Base-by-base conservation (phyloP, 2,797 vertebrate species). In the Aldrovandia affinis region DNA sequence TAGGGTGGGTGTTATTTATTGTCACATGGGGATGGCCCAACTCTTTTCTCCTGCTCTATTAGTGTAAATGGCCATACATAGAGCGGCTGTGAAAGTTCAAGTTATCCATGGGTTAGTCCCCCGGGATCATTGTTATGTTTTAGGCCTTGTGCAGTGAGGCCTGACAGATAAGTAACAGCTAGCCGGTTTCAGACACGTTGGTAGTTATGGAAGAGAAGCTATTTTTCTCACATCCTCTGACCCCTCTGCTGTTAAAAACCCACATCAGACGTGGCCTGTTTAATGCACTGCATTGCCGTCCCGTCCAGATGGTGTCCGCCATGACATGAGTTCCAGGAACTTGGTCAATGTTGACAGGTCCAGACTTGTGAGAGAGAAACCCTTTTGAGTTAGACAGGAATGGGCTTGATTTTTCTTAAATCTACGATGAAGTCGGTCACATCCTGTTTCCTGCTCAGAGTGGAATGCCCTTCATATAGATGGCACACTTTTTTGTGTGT, bases 401-500 rank as follows among this genome's bases (percentile, higher is more conserved):
- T 52, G 22, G 50, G 8, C 44, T 52, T 82, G 78, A 52, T 52
- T 52, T 54, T 33, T 54, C 54, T 33, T 18, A n/a, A 42, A n/a
- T 39, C 39, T 63, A 30, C 63, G 7, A 36, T 44, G 81, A 52
- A 33, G 78, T 52, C 8, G 2, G 77, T 85, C 83, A 83, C 61
- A 68, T 85, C 83, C 83, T 83, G 70, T 70, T 88, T 89, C 86
- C 83, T 87, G 61, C 68, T 44, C 39, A 33, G n/a, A 36, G 83
- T 82, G 77, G 57, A 22, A 3, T 82, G 78, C 83, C 84, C 77
- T 70, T 82, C 47, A 63, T 89, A 90, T 93, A 94, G 91, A 92
- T 93, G 91, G 91, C 78, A 89, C 86, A 89, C 86, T 89, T 90
- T 91, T 82, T 86, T 83, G 86, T 86, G 81, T 82, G 75, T 77